These are phyloP conservation scores for Euproctis similis DNA, from an alignment of 2,888 invertebrate genomes.

Conservation along the genomic window DNA sequence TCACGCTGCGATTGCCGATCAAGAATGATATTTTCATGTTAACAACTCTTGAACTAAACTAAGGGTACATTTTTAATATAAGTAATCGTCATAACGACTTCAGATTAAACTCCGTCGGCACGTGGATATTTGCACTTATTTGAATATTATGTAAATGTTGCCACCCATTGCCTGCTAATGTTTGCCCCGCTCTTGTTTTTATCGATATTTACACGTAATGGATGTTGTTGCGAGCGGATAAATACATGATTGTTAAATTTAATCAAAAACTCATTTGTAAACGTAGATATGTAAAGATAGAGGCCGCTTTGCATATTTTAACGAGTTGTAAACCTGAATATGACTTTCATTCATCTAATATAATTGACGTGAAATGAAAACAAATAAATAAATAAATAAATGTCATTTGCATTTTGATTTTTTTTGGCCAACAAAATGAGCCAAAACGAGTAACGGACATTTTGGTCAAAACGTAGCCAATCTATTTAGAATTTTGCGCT, in stretches of 20 bases:
- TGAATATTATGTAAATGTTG: slow-evolving; percentile 58
- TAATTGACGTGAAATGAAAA: too few species aligned
- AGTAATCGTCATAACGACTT: slow-evolving; percentile 55
- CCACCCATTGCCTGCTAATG: slow-evolving; percentile 37
- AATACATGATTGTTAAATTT: slow-evolving; percentile 13
- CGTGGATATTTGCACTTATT: slow-evolving; percentile 55
- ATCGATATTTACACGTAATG: slow-evolving; percentile 23
- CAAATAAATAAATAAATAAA: too few species aligned
- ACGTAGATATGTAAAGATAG: too few species aligned
- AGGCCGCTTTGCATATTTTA: too few species aligned
- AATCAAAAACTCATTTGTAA: slow-evolving; percentile 1
- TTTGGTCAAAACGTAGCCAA: too few species aligned
- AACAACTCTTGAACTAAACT: slow-evolving; percentile 57
- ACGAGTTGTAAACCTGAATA: too few species aligned
- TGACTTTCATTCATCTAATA: too few species aligned
- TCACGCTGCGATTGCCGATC: too few species aligned
- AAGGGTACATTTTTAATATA: slow-evolving; percentile 39
- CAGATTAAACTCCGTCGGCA: slow-evolving; percentile 36
- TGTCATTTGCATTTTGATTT: too few species aligned
- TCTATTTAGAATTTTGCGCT: too few species aligned
- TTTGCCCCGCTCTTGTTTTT: slow-evolving; percentile 31
- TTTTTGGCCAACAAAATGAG: too few species aligned
- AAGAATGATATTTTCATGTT: slow-evolving; percentile 66
- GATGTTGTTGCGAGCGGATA: slow-evolving; percentile 14
- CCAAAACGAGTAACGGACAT: too few species aligned